Evolutionary conservation across 2,797 vertebrate genomes (phyloP).

Genomic region (Helostoma temminkii): DNA sequence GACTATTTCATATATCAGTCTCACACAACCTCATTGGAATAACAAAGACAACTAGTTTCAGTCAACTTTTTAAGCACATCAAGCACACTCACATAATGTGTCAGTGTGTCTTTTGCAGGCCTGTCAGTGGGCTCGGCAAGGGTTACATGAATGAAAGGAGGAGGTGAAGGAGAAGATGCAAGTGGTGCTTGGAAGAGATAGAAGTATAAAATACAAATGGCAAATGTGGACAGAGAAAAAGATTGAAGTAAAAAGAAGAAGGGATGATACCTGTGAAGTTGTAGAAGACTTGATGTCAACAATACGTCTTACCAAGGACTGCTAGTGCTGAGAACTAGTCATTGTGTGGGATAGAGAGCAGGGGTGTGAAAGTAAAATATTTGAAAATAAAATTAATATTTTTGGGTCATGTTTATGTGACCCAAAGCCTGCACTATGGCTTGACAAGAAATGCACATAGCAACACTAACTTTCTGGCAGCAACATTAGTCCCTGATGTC

Average conservation of each 20-base stretch:
- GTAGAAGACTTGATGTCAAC: conserved; percentile 6
- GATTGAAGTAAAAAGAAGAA: conserved; percentile 7
- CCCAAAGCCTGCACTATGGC: no score
- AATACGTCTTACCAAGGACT: conserved; percentile 12
- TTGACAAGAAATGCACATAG: neutral
- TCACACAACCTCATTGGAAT: no score
- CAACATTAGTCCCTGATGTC: conserved; percentile 12
- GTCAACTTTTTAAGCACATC: no score
- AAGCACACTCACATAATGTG: no score
- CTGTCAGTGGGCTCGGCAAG: conserved; percentile 19
- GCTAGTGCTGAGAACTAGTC: conserved; percentile 6
- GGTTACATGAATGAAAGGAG: neutral
- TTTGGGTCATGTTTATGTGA: no score
- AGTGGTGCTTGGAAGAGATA: no score
- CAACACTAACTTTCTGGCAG: conserved; percentile 17
- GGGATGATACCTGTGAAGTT: neutral
- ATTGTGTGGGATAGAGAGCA: neutral
- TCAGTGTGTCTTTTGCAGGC: conserved; percentile 5
- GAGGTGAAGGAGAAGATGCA: no score
- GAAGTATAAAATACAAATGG: no score
- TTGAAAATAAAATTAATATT: neutral
- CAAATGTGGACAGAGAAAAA: no score
- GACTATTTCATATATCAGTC: no score
- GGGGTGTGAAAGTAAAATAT: neutral
- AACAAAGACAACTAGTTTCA: no score